Conservation (phyloP, 2,888 invertebrate genomes). For the Diarsia brunnea region DNA sequence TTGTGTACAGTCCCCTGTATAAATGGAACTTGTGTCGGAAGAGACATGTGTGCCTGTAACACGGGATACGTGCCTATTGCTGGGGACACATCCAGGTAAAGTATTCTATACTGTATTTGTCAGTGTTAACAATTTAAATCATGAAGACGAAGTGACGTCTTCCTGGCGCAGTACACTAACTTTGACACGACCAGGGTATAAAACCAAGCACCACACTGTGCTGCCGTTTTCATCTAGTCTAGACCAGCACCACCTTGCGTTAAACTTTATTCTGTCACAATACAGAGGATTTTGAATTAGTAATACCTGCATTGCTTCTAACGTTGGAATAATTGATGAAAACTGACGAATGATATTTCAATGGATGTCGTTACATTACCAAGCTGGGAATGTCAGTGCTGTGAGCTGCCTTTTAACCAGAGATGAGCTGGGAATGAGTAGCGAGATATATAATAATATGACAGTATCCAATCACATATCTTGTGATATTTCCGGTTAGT, state of each 20-base stretch:
- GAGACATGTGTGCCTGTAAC: slow-evolving; percentile 90
- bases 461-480: neutral
- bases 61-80: slow-evolving; percentile 87
- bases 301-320: neutral
- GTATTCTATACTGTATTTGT: neutral
- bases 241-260: neutral
- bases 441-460: neutral
- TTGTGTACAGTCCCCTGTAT: slow-evolving; percentile 92
- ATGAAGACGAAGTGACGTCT: neutral
- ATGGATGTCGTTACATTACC: neutral
- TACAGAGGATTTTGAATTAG: neutral
- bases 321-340: neutral
- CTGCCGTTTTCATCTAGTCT: neutral
- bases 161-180: no score
- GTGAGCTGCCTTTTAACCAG: neutral
- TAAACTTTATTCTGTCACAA: neutral
- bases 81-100: slow-evolving; percentile 71
- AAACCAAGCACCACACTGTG: neutral
- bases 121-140: neutral
- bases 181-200: neutral
- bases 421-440: neutral
- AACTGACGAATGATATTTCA: neutral
- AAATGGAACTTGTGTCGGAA: slow-evolving; percentile 92
- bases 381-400: neutral
- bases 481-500: neutral